Percentiles rank a stretch among this genome's conserved stretches.
Conservation (phyloP, 1,140 invertebrate species). For the Aphis gossypii region DNA sequence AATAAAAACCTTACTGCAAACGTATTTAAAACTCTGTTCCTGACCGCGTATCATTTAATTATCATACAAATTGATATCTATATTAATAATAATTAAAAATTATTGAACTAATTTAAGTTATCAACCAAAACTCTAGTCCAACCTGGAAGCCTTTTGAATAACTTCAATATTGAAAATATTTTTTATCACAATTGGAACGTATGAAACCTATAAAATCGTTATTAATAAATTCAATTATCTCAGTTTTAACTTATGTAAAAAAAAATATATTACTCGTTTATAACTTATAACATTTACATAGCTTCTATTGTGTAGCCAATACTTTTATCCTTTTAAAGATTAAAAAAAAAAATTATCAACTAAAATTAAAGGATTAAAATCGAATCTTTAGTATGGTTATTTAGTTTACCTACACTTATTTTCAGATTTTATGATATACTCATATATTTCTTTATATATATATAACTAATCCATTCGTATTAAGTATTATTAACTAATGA, state of each 20-base stretch:
- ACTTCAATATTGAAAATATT: no score
- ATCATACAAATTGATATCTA: no score
- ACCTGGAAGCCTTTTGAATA: no score
- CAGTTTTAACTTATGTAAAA: neutral
- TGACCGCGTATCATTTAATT: no score
- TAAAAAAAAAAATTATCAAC: neutral
- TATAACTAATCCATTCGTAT: neutral
- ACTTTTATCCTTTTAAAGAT: neutral
- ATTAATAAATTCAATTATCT: neutral
- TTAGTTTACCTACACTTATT: neutral
- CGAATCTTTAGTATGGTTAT: neutral
- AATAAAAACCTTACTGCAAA: no score
- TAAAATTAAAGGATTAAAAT: no score
- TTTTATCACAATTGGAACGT: no score
- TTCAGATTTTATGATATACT: neutral
- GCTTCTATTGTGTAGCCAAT: neutral
- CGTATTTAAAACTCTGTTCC: no score
- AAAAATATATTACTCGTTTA: neutral
- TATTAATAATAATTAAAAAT: no score
- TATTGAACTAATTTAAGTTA: no score
- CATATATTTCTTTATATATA: no score
- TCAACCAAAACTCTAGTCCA: no score
- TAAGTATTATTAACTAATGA: neutral
- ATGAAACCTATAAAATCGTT: neutral
- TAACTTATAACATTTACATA: neutral